Conservation (phyloP, 53 echinoderm and acorn worm species). For the Echinarachnius parma region DNA sequence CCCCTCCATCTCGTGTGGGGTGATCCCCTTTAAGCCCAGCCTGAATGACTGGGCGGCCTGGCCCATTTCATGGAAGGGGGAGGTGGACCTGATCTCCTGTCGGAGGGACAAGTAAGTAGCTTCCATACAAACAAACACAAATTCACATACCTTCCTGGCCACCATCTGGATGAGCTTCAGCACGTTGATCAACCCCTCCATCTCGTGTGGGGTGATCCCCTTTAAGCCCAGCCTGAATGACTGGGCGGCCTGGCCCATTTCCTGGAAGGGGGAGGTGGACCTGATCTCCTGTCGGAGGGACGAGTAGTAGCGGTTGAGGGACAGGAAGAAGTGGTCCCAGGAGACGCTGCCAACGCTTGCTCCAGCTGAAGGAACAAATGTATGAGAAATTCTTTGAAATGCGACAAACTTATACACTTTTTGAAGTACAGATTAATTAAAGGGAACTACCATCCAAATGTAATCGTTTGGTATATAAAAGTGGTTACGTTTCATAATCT, state of each 20-base stretch:
- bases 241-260: slow-evolving; percentile 39
- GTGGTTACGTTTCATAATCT: no score
- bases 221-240: slow-evolving; percentile 49
- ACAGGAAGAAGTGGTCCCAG: slow-evolving; percentile 96
- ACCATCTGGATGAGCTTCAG: slow-evolving; percentile 72
- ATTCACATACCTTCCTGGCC: slow-evolving; percentile 65
- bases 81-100: no score
- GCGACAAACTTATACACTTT: no score
- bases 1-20: no score
- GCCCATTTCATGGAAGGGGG: no score
- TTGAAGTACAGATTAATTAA: no score
- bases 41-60: no score
- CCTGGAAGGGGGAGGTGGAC: slow-evolving; percentile 60
- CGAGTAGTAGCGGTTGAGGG: slow-evolving; percentile 88
- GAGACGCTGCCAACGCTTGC: slow-evolving; percentile 80
- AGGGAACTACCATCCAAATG: no score
- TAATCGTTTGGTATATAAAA: no score
- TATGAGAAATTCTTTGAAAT: neutral
- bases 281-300: slow-evolving; percentile 81
- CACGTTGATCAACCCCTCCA: slow-evolving; percentile 86
- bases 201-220: slow-evolving; percentile 97
- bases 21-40: no score
- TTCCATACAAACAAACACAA: neutral
- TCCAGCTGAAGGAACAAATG: slow-evolving; percentile 47
- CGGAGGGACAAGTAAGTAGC: no score